Conservation (phyloP, 2,113 vertebrate species). For the Calonectris borealis region DNA sequence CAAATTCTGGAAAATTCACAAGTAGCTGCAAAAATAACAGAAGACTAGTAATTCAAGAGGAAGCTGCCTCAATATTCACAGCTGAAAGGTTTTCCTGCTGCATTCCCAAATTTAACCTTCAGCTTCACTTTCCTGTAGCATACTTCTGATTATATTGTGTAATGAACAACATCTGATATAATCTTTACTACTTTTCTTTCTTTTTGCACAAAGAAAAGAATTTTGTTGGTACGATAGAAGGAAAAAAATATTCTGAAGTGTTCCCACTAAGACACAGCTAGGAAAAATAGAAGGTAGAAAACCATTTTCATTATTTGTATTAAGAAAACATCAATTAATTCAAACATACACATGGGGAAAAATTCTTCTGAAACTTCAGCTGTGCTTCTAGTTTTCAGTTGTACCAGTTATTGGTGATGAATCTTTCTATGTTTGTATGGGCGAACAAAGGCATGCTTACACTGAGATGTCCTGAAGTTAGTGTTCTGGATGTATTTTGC, state of each 20-base stretch:
- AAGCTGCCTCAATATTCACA: constrained; percentile 34
- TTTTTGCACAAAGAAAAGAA: background rate
- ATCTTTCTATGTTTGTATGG: background rate
- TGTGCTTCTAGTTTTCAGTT: background rate
- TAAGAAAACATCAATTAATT: background rate
- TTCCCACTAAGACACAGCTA: background rate
- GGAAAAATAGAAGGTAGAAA: background rate
- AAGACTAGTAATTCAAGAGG: constrained; percentile 29
- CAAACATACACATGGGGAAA: background rate
- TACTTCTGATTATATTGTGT: constrained; percentile 42
- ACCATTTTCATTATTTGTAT: background rate
- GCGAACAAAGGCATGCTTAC: background rate
- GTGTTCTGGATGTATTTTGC: background rate
- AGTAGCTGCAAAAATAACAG: constrained; percentile 17
- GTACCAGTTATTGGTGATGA: background rate
- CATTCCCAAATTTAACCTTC: constrained; percentile 49
- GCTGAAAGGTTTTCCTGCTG: constrained; percentile 44
- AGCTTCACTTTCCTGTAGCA: constrained; percentile 6
- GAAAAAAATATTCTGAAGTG: background rate
- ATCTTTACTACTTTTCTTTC: background rate
- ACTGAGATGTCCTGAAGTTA: background rate
- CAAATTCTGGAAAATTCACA: constrained; percentile 29
- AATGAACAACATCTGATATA: constrained; percentile 26
- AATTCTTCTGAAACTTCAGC: background rate
- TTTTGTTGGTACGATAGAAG: background rate